These are phyloP conservation scores for Mungos mungo DNA, from an alignment of 2,113 vertebrate species.

Conservation along the genomic window DNA sequence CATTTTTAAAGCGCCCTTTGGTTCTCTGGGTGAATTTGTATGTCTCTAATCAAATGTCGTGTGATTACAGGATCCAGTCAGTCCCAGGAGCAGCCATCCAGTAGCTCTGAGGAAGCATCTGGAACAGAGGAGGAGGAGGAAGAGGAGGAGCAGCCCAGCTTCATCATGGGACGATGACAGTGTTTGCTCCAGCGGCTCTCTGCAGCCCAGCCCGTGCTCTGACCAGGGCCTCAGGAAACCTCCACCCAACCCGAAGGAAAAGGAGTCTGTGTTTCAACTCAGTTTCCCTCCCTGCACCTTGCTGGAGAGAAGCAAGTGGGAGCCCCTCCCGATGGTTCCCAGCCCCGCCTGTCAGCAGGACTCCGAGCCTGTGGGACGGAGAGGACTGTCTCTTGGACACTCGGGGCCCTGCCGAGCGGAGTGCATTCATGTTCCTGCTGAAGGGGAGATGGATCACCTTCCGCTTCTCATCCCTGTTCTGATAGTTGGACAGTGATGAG, in stretches of 20 bases:
- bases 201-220: slow-evolving; percentile 48
- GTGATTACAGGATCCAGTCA: slow-evolving; percentile 75
- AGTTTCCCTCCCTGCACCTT: slow-evolving; percentile 33
- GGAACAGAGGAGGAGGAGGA: slow-evolving; percentile 78
- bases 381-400: slow-evolving; percentile 56
- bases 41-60: background rate
- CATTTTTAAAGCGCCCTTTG: background rate
- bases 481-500: background rate
- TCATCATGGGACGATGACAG: slow-evolving; percentile 82
- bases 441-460: background rate
- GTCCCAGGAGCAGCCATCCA: slow-evolving; percentile 78
- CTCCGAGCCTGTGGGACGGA: slow-evolving; percentile 59
- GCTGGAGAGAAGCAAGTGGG: slow-evolving; percentile 67
- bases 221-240: slow-evolving; percentile 66
- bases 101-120: slow-evolving; percentile 79
- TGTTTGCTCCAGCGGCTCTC: background rate
- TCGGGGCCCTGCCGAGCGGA: slow-evolving; percentile 19
- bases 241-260: slow-evolving; percentile 54
- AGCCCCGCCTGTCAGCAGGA: slow-evolving; percentile 72
- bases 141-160: slow-evolving; percentile 83
- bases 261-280: slow-evolving; percentile 40
- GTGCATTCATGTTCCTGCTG: background rate
- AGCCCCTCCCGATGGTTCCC: slow-evolving; percentile 59
- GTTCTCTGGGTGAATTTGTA: background rate
- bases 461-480: background rate